phyloP scores from a whole-genome alignment of 1,140 invertebrate species.

The Drosophila prosaltans region DNA sequence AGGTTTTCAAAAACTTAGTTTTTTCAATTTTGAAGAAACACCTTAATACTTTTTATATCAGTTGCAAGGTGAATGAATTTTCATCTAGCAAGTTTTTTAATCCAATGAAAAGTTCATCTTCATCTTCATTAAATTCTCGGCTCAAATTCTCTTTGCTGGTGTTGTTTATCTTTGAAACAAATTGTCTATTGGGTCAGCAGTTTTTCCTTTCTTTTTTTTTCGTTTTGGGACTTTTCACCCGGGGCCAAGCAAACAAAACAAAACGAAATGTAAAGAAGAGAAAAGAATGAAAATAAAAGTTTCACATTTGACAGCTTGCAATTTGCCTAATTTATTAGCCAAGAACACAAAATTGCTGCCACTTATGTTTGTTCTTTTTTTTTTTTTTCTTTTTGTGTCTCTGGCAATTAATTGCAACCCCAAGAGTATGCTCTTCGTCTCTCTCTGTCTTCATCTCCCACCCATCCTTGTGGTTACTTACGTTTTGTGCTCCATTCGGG shows the following conservation, averaged over 20 bases:
- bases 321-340: slow-evolving; percentile 67
- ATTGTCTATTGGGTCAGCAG: slow-evolving; percentile 17
- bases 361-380: slow-evolving; percentile 10
- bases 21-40: neutral
- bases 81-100: neutral
- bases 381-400: neutral
- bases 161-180: slow-evolving; percentile 12
- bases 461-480: slow-evolving; percentile 75
- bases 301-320: slow-evolving; percentile 65
- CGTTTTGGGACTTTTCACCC: neutral
- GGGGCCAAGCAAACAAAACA: slow-evolving; percentile 24
- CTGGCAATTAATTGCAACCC: slow-evolving; percentile 51
- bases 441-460: neutral
- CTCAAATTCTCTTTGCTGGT: neutral
- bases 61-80: slow-evolving; percentile 1
- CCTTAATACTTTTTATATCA: neutral
- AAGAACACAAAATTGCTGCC: slow-evolving; percentile 47
- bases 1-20: slow-evolving; percentile 2
- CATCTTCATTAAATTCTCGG: slow-evolving; percentile 8
- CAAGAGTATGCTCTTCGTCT: neutral
- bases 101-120: neutral
- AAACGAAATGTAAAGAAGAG: slow-evolving; percentile 42
- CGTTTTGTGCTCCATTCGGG: slow-evolving; percentile 89
- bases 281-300: slow-evolving; percentile 43
- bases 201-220: neutral